These are phyloP conservation scores for Alethe castanea DNA, from an alignment of 2,113 vertebrate genomes.

Conservation along the genomic window DNA sequence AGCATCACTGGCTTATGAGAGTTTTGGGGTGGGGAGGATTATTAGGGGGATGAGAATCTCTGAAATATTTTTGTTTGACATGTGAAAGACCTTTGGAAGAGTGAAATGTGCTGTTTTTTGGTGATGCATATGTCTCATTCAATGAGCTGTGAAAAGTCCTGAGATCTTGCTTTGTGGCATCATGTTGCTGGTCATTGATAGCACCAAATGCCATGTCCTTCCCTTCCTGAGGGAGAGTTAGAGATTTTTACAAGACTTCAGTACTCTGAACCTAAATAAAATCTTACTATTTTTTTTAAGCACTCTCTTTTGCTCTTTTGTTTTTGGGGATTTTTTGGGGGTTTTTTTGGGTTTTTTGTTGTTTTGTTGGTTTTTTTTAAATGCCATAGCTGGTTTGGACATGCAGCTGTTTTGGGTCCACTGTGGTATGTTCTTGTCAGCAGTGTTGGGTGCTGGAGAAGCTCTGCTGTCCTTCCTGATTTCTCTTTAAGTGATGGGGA, in stretches of 20 bases:
- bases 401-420: neutral
- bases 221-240: neutral
- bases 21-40: neutral
- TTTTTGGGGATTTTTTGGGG: neutral
- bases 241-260: neutral
- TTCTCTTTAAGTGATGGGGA: neutral
- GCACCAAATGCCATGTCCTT: neutral
- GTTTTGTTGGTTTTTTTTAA: no score
- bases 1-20: neutral
- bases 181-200: rapidly evolving
- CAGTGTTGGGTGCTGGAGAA: neutral
- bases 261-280: neutral
- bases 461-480: neutral
- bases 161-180: neutral
- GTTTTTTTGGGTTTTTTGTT: no score
- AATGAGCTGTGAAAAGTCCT: neutral
- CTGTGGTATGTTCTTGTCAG: neutral
- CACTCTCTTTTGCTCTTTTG: neutral
- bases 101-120: neutral
- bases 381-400: neutral
- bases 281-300: neutral
- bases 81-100: neutral
- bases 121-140: neutral
- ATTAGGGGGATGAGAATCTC: neutral
- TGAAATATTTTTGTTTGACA: neutral